A percentile compares a stretch with the other conserved stretches of the same genome.
Evolutionary conservation across 2,888 invertebrate genomes (phyloP).

Genomic region (Pristionchus exspectatus): DNA sequence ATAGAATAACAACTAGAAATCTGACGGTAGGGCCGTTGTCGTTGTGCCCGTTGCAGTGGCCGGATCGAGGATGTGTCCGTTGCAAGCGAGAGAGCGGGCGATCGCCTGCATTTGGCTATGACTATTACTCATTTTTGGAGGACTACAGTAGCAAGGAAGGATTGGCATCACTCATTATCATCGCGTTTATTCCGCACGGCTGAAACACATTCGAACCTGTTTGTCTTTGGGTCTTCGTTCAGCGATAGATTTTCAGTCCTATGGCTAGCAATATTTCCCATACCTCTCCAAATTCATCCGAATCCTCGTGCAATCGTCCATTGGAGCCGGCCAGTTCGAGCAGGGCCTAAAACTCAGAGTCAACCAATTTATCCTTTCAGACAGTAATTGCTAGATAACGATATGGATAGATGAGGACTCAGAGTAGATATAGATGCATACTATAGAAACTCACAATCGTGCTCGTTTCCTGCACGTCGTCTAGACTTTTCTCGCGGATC

Average conservation of each 20-base stretch:
- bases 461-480: background rate
- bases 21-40: conserved; percentile 31
- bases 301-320: conserved; percentile 37
- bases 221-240: no score
- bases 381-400: no score
- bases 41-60: background rate
- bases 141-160: background rate
- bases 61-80: conserved; percentile 22
- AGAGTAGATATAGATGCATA: no score
- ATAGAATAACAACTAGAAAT: no score
- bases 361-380: no score
- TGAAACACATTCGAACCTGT: no score
- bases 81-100: conserved; percentile 33
- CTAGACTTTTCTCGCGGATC: no score
- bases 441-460: background rate
- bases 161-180: background rate
- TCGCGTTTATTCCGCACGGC: background rate
- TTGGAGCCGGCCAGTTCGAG: conserved; percentile 48
- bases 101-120: background rate
- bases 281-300: conserved; percentile 47
- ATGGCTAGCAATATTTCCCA: background rate
- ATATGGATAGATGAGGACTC: no score
- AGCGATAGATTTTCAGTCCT: no score
- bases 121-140: background rate
- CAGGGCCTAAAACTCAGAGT: background rate